These are phyloP conservation scores for Tetragnatha montana DNA, from an alignment of 2,888 invertebrate species.

Conservation along the genomic window DNA sequence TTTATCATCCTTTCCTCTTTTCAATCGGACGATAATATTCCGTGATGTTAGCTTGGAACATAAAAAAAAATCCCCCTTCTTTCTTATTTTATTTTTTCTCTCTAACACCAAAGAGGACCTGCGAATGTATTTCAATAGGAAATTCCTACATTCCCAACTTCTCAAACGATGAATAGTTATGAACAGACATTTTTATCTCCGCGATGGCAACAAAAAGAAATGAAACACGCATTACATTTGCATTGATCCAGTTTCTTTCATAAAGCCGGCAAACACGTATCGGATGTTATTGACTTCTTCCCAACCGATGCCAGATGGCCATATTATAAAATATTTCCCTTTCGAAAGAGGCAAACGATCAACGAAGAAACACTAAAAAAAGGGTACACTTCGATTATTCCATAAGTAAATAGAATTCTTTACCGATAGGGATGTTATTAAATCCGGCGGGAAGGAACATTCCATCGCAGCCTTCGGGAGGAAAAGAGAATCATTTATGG, in stretches of 20 bases:
- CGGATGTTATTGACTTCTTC: slow-evolving; percentile 31
- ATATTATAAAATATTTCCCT: slow-evolving; percentile 26
- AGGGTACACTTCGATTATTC: slow-evolving; percentile 8
- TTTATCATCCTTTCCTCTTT: background rate
- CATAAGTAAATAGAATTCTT: slow-evolving; percentile 54
- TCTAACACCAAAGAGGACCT: background rate
- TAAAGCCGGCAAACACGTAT: slow-evolving; percentile 24
- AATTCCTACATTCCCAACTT: background rate
- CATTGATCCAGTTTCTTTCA: slow-evolving; percentile 21
- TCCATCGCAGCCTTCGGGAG: slow-evolving; percentile 1
- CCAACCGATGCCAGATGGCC: slow-evolving; percentile 25
- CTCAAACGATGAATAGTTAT: slow-evolving; percentile 15
- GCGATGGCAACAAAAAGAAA: slow-evolving; percentile 7
- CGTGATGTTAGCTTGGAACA: background rate
- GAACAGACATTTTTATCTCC: slow-evolving; percentile 23
- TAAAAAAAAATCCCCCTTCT: background rate
- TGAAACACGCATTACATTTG: slow-evolving; percentile 20
- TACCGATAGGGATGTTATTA: slow-evolving; percentile 26
- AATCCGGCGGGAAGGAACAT: slow-evolving; percentile 8
- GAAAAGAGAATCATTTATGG: slow-evolving; percentile 23
- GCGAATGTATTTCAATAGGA: slow-evolving; percentile 13
- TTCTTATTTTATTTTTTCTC: background rate
- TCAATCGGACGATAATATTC: slow-evolving; percentile 7
- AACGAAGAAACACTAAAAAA: background rate
- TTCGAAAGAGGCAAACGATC: slow-evolving; percentile 9